A percentile compares a stretch with the other conserved stretches of the same genome.
phyloP scores from a whole-genome alignment of 2,113 vertebrate genomes.

The human region GRCh38 chr5:6768501-6769000 shows the following conservation, averaged over 20 bases:
- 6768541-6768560: not conserved
- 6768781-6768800: not conserved
- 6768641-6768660: not conserved
- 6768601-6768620: not conserved
- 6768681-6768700: not conserved
- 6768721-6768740: not conserved
- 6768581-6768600: not conserved
- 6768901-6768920: not conserved
- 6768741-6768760: accelerated
- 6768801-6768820: not conserved
- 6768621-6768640: not conserved
- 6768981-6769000: not conserved
- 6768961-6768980: no score
- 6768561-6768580: not conserved
- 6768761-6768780: not conserved
- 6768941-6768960: not conserved
- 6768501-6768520: not conserved
- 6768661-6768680: no score
- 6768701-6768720: not conserved
- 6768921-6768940: not conserved
- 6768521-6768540: not conserved
- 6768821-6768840: accelerated
- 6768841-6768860: not conserved
- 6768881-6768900: not conserved
- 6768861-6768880: not conserved